Evolutionary conservation across 2,797 vertebrate genomes (phyloP), one percentile per base, ranked within the genome.

Genomic region (Selene dorsalis): DNA sequence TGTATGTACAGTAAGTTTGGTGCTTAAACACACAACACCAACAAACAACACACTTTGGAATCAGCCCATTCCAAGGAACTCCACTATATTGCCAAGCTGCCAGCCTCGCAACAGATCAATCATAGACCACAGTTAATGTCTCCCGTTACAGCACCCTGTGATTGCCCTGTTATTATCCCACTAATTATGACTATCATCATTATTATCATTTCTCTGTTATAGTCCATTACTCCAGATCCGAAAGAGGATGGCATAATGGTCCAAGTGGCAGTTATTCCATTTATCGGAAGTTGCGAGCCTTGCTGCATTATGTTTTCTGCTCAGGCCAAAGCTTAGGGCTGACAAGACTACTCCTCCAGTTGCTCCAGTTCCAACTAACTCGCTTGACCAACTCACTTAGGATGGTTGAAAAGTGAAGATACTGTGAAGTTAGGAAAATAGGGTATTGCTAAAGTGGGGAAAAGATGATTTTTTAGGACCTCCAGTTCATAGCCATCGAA

Each of bases 131-230:
- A 81, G 84, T 86, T 89, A 92, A 91, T 88, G 88, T 87, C 86
- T 93, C 89, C 86, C 71, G 77, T 92, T 92, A 90, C 55, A 22
- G 83, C 84, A 88, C 81, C 83, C 81, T 70, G 73, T 83, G 87
- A 85, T 88, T 85, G 85, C 86, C 84, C 88, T 85, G 82, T 87
- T 91, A 90, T 92, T 89, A 92, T 89, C 82, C 79, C 89, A 73
- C 90, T 90, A 88, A 92, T 94, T 89, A 91, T 80, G 85, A 88
- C 89, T 89, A 92, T 80, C 82, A 91, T 91, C 89, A 91, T 93
- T 91, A 92, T 93, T 93, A 92, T 94, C 88, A 89, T 92, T 94
- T 91, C 88, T 86, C 85, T 82, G 93, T 92, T 92, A 90, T 88
- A 90, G 88, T 89, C 92, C 91, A 94, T 93, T 94, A 93, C 90